Base-by-base conservation (phyloP, 2,113 vertebrate genomes). In the Leucosticte australis region DNA sequence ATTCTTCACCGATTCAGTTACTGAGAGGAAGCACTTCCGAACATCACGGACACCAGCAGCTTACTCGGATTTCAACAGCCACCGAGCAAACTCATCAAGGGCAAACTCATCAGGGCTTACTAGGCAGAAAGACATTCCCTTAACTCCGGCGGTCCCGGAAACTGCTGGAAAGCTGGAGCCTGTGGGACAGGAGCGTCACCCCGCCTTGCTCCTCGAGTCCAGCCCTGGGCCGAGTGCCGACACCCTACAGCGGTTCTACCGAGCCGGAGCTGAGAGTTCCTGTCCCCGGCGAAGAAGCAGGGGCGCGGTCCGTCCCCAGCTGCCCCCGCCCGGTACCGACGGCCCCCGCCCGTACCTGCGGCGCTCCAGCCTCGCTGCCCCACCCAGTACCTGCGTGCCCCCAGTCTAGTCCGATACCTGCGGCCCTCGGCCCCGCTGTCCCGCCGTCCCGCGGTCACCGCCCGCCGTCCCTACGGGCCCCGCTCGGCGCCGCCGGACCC, bases 31-130 rank as follows among this genome's bases (percentile, higher is more conserved):
- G 8, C 62, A 70, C 14, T 52, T 37, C 52, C 19, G 33, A 35
- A 13, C 6, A 39, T 1, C 27, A 16, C 0, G 0, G 67, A 11
- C 19, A 7, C 5, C 9, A 31, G 27, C 10, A 10, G 3, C 17
- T 20, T 6, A 27, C 18, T 69, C 13, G 1, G 30, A 27, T 33
- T 42, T 27, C 23, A 62, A n/a, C 9, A 39, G 8, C 64, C 19
- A 44, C 1, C 5, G 3, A 11, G 14, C 26, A 52, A 60, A 44
- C 44, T 23, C 35, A 56, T 8, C 50, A 42, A 47, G 33, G 12
- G 27, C 15, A 31, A 63, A 42, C 7, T 23, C 39, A 26, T 3
- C 74, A 4, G 2, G 7, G 8, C 1, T 27, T 67, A 50, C 10
- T 4, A 7, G 17, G 13, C 71, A 52, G 30, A 69, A 68, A 37